phyloP scores from a whole-genome alignment of 2,113 vertebrate species.

The Rhinichthys klamathensis region DNA sequence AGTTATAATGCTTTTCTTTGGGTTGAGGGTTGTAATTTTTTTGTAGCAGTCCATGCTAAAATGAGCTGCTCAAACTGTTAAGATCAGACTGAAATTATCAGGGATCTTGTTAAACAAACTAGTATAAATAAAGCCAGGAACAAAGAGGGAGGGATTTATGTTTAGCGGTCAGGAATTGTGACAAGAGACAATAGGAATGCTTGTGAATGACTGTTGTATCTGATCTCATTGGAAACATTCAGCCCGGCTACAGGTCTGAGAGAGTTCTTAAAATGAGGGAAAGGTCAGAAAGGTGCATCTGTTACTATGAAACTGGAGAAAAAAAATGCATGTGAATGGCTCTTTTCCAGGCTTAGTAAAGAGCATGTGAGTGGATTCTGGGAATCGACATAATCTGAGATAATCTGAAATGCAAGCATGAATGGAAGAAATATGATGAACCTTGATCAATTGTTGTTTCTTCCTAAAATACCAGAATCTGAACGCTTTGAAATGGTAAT shows the following conservation, averaged over 20 bases:
- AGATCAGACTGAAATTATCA: not conserved
- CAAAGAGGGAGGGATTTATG: not conserved
- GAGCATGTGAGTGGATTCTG: conserved; percentile 27
- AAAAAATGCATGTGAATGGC: conserved; percentile 35
- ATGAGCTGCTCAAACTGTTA: not conserved
- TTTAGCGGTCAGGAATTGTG: not conserved
- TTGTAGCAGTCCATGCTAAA: not conserved
- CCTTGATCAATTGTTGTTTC: conserved; percentile 5
- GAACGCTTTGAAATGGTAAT: conserved; percentile 20
- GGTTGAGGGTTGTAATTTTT: too few species aligned
- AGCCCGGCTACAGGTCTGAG: not conserved
- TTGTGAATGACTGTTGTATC: not conserved
- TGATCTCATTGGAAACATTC: not conserved
- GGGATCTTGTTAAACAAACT: not conserved
- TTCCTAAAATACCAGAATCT: conserved; percentile 32
- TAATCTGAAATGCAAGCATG: conserved; percentile 27
- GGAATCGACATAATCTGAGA: not conserved
- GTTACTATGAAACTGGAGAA: not conserved
- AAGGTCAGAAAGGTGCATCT: conserved; percentile 32
- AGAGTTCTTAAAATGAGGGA: conserved; percentile 14
- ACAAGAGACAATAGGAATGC: not conserved
- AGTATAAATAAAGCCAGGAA: not conserved
- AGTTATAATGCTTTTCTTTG: not conserved
- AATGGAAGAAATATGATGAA: conserved; percentile 35
- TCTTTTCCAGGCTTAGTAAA: not conserved